These are phyloP conservation scores for Jaculus jaculus DNA, from an alignment of 2,113 vertebrate genomes.

Conservation along the genomic window DNA sequence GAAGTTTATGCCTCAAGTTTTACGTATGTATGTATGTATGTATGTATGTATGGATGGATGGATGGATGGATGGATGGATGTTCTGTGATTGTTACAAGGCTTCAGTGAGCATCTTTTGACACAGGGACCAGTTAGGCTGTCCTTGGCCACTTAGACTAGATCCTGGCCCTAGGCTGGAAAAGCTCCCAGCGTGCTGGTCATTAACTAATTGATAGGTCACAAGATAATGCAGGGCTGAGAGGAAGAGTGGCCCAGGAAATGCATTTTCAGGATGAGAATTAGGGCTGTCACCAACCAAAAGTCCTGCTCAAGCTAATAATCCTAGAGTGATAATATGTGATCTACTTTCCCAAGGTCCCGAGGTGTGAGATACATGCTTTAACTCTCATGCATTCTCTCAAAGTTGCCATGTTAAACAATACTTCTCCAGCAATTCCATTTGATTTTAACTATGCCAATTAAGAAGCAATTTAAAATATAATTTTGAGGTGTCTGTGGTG, in stretches of 20 bases:
- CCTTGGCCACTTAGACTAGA: neutral
- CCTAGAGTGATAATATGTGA: too few species aligned
- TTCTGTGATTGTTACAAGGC: neutral
- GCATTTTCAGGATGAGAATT: neutral
- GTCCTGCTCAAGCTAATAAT: neutral
- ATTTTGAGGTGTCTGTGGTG: neutral
- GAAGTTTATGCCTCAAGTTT: neutral
- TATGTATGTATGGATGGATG: too few species aligned
- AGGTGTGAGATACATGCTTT: neutral
- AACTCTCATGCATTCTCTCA: neutral
- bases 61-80: too few species aligned
- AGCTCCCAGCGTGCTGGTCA: rapidly evolving
- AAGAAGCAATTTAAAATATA: slow-evolving; percentile 30
- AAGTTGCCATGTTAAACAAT: neutral
- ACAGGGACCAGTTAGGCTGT: neutral
- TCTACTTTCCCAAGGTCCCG: neutral
- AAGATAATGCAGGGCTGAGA: neutral
- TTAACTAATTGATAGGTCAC: neutral
- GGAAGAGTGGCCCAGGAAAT: neutral
- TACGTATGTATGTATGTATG: too few species aligned
- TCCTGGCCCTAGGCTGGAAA: too few species aligned
- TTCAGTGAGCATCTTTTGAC: neutral
- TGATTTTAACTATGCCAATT: neutral
- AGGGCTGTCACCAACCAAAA: neutral
- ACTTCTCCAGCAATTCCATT: neutral